phyloP scores from a whole-genome alignment of 2,113 vertebrate genomes.

The Carlito syrichta region DNA sequence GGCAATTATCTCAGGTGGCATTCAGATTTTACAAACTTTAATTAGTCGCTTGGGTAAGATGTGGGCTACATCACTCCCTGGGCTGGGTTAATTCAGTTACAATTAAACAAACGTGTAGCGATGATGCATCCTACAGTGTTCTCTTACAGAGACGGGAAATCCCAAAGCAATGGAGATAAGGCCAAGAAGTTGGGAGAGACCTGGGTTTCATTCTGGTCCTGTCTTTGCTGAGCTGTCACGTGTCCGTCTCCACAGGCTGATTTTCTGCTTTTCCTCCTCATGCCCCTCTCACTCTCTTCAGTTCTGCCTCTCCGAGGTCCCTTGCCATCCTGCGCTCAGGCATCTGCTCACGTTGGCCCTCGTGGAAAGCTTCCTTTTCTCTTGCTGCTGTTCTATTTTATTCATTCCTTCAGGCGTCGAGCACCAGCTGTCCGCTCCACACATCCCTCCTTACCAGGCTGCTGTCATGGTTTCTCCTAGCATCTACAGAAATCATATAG shows the following conservation, averaged over 20 bases:
- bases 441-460: neutral
- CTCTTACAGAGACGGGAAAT: neutral
- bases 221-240: neutral
- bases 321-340: neutral
- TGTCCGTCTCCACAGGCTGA: neutral
- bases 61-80: neutral
- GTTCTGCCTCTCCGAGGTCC: neutral
- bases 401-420: neutral
- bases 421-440: neutral
- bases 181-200: neutral
- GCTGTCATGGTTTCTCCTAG: neutral
- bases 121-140: neutral
- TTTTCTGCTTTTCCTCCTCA: neutral
- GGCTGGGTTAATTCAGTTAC: neutral
- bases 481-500: neutral
- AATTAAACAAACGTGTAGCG: constrained; percentile 10
- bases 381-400: neutral
- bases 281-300: neutral
- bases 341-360: neutral
- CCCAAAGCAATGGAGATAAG: neutral
- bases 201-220: neutral
- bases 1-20: constrained; percentile 18
- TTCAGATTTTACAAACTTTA: constrained; percentile 38
- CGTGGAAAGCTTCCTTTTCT: neutral
- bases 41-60: neutral